Conservation (phyloP, 1,140 invertebrate species). For the Drosophila kikkawai region DNA sequence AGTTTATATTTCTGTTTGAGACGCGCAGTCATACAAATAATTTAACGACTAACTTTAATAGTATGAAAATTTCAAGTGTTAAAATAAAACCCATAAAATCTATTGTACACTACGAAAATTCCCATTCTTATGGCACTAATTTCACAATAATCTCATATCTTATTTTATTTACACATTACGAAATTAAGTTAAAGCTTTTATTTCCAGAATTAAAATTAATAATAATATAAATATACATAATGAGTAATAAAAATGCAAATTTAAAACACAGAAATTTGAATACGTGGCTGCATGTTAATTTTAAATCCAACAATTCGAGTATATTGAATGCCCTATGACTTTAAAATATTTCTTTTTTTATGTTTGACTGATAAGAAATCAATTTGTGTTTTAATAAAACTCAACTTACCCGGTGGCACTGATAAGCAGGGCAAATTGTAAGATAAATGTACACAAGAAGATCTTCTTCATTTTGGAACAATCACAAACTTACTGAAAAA, state of each 20-base stretch:
- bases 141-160: background rate
- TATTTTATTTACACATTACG: no score
- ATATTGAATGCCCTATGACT: background rate
- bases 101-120: background rate
- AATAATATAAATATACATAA: no score
- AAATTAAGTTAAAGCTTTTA: no score
- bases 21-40: background rate
- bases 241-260: no score
- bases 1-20: background rate
- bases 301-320: background rate
- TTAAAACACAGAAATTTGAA: background rate
- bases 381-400: background rate
- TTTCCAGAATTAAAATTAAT: no score
- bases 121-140: background rate
- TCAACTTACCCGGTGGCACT: constrained; percentile 57
- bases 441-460: constrained; percentile 28
- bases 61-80: background rate
- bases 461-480: constrained; percentile 48
- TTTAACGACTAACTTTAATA: background rate
- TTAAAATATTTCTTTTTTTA: background rate
- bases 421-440: constrained; percentile 57
- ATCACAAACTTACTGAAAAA: constrained; percentile 13
- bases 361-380: constrained; percentile 23
- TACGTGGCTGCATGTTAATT: constrained; percentile 1
- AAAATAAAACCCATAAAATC: no score